Evolutionary conservation across 2,797 vertebrate genomes (phyloP).

Genomic region (Ataeniobius toweri): DNA sequence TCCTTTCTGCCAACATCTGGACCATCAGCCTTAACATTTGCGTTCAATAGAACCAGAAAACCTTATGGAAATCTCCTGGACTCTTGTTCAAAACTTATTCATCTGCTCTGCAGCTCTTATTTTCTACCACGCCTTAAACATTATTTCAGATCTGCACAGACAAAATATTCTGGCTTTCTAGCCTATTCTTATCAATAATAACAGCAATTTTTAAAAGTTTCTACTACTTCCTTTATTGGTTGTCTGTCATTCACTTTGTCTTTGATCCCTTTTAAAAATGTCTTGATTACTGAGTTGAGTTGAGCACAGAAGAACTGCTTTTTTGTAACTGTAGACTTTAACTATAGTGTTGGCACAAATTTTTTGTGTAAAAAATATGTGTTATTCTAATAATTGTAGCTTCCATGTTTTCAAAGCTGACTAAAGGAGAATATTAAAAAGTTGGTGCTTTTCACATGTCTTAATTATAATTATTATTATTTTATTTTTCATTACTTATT

Average conservation of each 20-base stretch:
- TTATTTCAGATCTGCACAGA: not conserved
- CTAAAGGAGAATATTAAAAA: not conserved
- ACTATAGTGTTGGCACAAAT: not conserved
- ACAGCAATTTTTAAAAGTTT: not conserved
- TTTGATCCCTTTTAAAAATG: not conserved
- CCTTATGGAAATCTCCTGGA: constrained; percentile 20
- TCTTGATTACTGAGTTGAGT: not conserved
- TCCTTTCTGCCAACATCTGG: constrained; percentile 14
- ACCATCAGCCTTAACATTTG: constrained; percentile 8
- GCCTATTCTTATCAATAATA: constrained; percentile 11
- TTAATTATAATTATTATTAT: not conserved
- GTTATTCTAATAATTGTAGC: no score
- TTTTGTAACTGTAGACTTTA: not conserved
- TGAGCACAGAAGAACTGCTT: not conserved
- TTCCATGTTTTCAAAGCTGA: no score
- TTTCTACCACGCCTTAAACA: constrained; percentile 28
- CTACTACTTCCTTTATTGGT: constrained; percentile 13
- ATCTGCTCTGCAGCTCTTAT: constrained; percentile 28
- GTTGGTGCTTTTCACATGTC: not conserved
- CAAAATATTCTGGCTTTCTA: constrained; percentile 1
- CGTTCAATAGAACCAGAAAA: constrained; percentile 20
- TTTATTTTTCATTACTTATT: not conserved
- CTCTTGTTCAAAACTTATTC: constrained; percentile 14
- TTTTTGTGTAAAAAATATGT: not conserved
- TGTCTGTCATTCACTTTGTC: not conserved